These are phyloP conservation scores for Melanostigma gelatinosum DNA, from an alignment of 2,113 vertebrate genomes.

Conservation along the genomic window DNA sequence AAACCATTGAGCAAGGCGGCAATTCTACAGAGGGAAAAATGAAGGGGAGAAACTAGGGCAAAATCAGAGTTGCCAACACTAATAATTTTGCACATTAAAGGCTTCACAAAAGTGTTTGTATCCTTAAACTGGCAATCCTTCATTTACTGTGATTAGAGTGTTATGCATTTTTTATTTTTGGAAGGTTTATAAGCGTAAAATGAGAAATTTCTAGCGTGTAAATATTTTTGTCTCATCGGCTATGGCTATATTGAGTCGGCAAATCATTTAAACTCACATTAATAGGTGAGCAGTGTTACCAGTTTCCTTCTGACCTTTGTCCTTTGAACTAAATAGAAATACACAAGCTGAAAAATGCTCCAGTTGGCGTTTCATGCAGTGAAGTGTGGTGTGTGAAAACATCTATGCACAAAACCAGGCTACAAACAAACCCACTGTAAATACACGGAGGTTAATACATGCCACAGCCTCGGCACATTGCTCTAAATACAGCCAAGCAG, in stretches of 20 bases:
- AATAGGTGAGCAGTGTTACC: background rate
- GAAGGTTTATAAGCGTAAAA: background rate
- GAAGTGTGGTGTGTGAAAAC: background rate
- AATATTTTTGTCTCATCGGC: no score
- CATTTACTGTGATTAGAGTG: background rate
- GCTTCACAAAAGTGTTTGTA: background rate
- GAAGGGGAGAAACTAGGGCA: background rate
- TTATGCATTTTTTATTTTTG: background rate
- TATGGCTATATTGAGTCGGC: background rate
- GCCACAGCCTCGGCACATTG: background rate
- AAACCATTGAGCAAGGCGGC: background rate
- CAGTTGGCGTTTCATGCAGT: background rate
- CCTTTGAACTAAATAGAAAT: background rate
- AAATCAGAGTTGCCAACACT: background rate
- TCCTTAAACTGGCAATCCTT: background rate
- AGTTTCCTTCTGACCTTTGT: background rate
- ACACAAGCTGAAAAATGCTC: background rate
- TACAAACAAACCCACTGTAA: constrained; percentile 2
- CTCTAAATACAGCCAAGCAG: constrained; percentile 3
- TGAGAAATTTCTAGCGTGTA: background rate
- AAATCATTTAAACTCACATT: background rate
- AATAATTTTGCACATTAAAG: background rate
- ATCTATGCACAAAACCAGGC: background rate
- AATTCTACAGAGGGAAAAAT: background rate
- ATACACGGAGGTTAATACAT: background rate